A percentile compares a stretch with the other conserved stretches of the same genome.
Conservation (phyloP, 2,113 vertebrate genomes). For the Pleuronectes platessa region DNA sequence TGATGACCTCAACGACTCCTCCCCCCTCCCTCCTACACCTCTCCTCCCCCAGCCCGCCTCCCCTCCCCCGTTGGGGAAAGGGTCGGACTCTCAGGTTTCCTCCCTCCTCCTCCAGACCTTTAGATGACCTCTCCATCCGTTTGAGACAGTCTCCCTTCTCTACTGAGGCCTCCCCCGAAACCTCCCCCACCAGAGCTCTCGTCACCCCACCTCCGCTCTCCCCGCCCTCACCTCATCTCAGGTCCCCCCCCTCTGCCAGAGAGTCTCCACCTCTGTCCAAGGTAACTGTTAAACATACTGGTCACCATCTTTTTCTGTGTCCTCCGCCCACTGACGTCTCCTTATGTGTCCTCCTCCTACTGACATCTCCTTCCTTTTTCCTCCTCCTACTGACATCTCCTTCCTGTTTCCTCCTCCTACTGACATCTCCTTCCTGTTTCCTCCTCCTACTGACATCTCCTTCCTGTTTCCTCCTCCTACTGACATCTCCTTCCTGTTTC, state of each 20-base stretch:
- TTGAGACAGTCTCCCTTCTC: conserved; percentile 85
- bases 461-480: no score
- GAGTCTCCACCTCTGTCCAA: conserved; percentile 56
- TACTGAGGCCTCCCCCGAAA: conserved; percentile 84
- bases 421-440: no score
- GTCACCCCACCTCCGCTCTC: conserved; percentile 65
- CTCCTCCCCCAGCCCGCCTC: conserved; percentile 75
- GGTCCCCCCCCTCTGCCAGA: conserved; percentile 2
- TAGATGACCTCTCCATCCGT: conserved; percentile 78
- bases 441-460: no score
- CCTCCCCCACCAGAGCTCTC: conserved; percentile 63
- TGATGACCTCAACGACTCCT: conserved; percentile 58
- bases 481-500: no score
- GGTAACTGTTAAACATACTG: conserved; percentile 33
- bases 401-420: no score
- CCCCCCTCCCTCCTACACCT: conserved; percentile 79
- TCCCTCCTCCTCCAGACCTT: conserved; percentile 70
- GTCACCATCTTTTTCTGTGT: background rate
- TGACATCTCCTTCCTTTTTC: no score
- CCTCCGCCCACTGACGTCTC: no score
- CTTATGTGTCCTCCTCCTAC: no score
- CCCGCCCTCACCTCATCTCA: conserved; percentile 51
- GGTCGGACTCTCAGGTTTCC: conserved; percentile 54
- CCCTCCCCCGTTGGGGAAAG: conserved; percentile 65
- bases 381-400: no score